Percentiles rank a stretch among this genome's conserved stretches.
phyloP scores from a whole-genome alignment of 2,888 invertebrate genomes.

The Nymphalis urticae region DNA sequence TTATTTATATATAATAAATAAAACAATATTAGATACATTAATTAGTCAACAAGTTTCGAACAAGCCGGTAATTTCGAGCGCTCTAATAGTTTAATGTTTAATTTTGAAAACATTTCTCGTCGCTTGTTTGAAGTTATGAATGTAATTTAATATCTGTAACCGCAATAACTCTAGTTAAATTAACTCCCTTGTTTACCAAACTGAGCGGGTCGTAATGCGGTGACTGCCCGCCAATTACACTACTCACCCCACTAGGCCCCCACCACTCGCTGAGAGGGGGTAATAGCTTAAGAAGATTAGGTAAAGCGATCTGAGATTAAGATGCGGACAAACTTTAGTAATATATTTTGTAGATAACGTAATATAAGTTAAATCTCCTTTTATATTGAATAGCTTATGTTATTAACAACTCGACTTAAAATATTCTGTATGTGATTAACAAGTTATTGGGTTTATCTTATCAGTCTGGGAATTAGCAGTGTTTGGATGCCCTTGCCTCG shows the following conservation, averaged over 20 bases:
- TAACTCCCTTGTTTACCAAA: constrained; percentile 29
- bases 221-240: constrained; percentile 22
- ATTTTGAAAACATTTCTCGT: constrained; percentile 2
- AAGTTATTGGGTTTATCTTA: no score
- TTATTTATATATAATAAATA: no score
- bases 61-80: no score
- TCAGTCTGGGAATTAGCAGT: no score
- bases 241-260: constrained; percentile 12
- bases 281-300: constrained; percentile 31
- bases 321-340: constrained; percentile 2
- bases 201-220: constrained; percentile 23
- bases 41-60: not conserved
- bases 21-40: not conserved
- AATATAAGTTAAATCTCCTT: not conserved
- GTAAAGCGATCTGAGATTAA: constrained; percentile 25
- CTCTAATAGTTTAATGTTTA: not conserved
- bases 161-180: constrained; percentile 25
- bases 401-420: no score
- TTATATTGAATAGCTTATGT: not conserved
- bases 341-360: constrained; percentile 4
- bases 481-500: no score
- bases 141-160: constrained; percentile 26
- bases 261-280: constrained; percentile 5
- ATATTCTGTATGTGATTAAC: no score
- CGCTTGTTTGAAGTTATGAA: constrained; percentile 10